A percentile compares a stretch with the other conserved stretches of the same genome.
Conservation (phyloP, 1,140 invertebrate species). For the Agraylea sexmaculata region DNA sequence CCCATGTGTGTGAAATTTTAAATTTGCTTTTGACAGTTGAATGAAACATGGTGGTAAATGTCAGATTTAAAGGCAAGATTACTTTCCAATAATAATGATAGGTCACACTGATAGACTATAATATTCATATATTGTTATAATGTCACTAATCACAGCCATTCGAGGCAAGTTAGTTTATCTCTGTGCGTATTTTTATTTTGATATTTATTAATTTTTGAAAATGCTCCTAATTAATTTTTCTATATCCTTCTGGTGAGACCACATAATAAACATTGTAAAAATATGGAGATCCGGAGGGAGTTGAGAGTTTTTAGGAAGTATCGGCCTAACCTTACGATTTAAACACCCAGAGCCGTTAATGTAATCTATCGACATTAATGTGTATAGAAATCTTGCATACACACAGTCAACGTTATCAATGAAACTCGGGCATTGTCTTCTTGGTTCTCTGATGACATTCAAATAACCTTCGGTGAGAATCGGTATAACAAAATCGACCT, state of each 20-base stretch:
- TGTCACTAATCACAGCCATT: not conserved
- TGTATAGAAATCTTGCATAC: slow-evolving; percentile 39
- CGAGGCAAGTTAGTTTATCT: not conserved
- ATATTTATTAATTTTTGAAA: slow-evolving; percentile 1
- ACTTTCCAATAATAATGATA: not conserved
- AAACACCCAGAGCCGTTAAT: slow-evolving; percentile 35
- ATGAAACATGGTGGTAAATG: too few relatives aligned
- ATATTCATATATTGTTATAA: not conserved
- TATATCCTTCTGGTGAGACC: slow-evolving; percentile 31
- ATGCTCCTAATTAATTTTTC: slow-evolving; percentile 13
- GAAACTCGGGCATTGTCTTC: slow-evolving; percentile 25
- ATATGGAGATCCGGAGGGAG: slow-evolving; percentile 28
- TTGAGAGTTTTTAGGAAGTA: slow-evolving; percentile 30
- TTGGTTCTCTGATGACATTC: slow-evolving; percentile 29
- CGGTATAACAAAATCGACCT: slow-evolving; percentile 36
- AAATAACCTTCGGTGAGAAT: slow-evolving; percentile 36
- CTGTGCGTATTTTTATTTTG: not conserved
- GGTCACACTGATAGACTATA: not conserved
- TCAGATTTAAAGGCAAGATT: not conserved
- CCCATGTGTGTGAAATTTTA: too few relatives aligned
- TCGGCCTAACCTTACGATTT: slow-evolving; percentile 36
- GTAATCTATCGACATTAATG: slow-evolving; percentile 34
- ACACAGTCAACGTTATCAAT: slow-evolving; percentile 36
- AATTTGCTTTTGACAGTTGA: too few relatives aligned
- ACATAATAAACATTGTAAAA: slow-evolving; percentile 34